Evolutionary conservation across 1,140 invertebrate species (phyloP), one percentile per base, ranked within the genome.

Genomic region (Drosophila sucinea): DNA sequence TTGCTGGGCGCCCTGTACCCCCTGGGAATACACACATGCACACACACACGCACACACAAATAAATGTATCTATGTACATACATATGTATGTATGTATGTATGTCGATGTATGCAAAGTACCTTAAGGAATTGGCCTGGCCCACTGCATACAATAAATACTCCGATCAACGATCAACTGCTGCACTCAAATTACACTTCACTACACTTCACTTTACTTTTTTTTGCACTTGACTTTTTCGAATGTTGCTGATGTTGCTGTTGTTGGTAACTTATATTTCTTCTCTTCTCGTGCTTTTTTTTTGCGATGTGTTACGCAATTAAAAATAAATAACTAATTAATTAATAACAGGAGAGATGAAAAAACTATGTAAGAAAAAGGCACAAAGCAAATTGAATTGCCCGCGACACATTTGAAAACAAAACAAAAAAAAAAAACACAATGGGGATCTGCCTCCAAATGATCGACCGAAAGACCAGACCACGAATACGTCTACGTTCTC

Each of bases 141-240:
- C 27, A 57, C n/a, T 35, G 32, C 23, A 57, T 57, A 5, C 51
- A 7, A 2, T 35, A 17, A 17, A 17, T 17, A 33, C 30, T 35
- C 17, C 56, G 10, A 58, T 4, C 11, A 25, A 60, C 58, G n/a
- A 23, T 35, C 41, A 17, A 40, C 61, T 60, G n/a, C 30, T 30
- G 10, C 61, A 73, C 47, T 41, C 47, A 35, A 47, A 68, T 63
- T 60, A 55, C 69, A 76, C 69, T 70, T 55, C 32, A 67, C 63
- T 70, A 67, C 61, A 80, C 74, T 81, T 65, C 71, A 74, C 77
- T 85, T 84, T 51, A 73, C 66, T 84, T 83, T 61, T 17, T 66
- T 73, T 80, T 60, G 55, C 78, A 80, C 80, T 82, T 78, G 51
- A 67, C 58, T 68, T 56, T 23, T 58, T 44, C 35, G 10, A 38